Base-by-base conservation (phyloP, 2,888 invertebrate genomes). In the Mamestra brassicae region DNA sequence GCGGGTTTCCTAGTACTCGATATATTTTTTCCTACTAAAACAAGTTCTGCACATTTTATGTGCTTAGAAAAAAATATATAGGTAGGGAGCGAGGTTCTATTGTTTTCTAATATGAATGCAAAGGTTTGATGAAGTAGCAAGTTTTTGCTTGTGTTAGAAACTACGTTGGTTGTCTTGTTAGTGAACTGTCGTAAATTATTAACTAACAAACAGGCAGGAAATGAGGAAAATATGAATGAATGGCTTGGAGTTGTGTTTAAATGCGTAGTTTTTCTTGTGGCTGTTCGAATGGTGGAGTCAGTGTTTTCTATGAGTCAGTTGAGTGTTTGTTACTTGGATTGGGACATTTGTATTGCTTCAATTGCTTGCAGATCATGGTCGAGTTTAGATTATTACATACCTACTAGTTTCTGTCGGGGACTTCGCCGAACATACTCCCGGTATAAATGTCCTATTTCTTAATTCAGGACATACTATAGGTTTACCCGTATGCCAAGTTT, bases 1-100 rank as follows among this genome's bases (percentile, higher is more conserved):
- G 91, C 92, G 89, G 91, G 92, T 86, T 92, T 90, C 92, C 91
- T 86, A 90, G 89, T 89, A 90, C 72, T 80, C 68, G 83, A 83
- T 74, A 82, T 54, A 81, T 87, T 84, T 88, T 89, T 87, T 86
- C 81, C 78, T 75, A 78, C 34, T 52, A 64, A 55, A 86, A 81
- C 78, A 55, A 34, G 81, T 85, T 85, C 62, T 72, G 42, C 69
- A 76, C 78, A 80, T 76, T 76, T 74, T 74, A 78, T 85, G 66
- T 71, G 64, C 38, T 45, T 52, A 38, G 63, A 72, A 81, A 69
- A 74, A 78, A 67, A 52, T 55, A 55, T 61, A 36, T 77, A 73
- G 13, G 67, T 64, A 69, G 58, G 57, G 69, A 68, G 62, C 42
- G 10, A 54, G 58, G 68, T 62, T 62, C 86, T 75, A 86, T 86